Base-by-base conservation (phyloP, 2,888 invertebrate genomes). In the Brenthis hecate region DNA sequence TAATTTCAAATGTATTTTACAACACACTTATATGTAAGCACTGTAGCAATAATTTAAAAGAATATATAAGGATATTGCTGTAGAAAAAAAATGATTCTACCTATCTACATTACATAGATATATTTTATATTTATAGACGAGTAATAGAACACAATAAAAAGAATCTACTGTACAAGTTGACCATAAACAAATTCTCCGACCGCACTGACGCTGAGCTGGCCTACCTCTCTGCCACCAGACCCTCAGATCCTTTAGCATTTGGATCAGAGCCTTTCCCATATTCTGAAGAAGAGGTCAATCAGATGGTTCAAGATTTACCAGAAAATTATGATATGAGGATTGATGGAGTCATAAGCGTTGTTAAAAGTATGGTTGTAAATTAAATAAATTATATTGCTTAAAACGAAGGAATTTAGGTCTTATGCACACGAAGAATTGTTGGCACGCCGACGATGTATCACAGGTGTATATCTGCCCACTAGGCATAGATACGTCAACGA, bases 151-250 rank as follows among this genome's bases (percentile, higher is more conserved):
- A 81, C 68, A 87, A 87, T 70, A 72, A 74, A 48, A 80, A 85
- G 63, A 81, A 83, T 53, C 47, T 80, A 0, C 70, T 79, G 28
- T 85, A 80, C 75, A 84, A 75, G 57, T 32, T 87, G 56, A 76
- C 77, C 32, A 51, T 85, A 19, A 87, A 86, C 74, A 63, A 79
- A 2, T 86, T 84, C 70, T 78, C 86, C 0, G 86, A 87, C 66
- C 68, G 74, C 2, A 78, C 82, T 0, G 72, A 74, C 0, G 79
- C 77, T 0, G 85, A 85, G 54, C 70, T 82, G 56, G 62, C 62
- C 0, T 68, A 75, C 55, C 48, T 85, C 23, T 75, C 76, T 0
- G 81, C 75, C 0, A 79, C 80, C 0, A 57, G 66, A 36, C 66
- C 74, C 0, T 77, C 81, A 0, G 65, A 65, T 0, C 70, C 73